Evolutionary conservation across 2,888 invertebrate species (phyloP).

Genomic region (Lasioglossum oenotherae): DNA sequence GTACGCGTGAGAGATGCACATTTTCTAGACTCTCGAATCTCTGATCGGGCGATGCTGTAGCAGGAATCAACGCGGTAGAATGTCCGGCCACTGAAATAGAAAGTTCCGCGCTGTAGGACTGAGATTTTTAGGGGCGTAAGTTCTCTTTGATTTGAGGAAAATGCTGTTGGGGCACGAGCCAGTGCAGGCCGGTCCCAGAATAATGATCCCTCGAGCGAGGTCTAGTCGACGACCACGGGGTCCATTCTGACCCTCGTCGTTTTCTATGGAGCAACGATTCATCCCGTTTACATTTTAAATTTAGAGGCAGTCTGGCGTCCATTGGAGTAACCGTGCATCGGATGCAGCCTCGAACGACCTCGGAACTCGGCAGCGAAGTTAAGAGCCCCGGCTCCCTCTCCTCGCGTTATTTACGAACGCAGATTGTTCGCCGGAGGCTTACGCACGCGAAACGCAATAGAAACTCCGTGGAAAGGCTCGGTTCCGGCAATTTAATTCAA

Average conservation of each 20-base stretch:
- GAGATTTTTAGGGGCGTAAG: constrained; percentile 30
- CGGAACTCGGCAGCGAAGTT: background rate
- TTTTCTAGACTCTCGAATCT: background rate
- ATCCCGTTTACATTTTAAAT: background rate
- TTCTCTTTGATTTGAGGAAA: constrained; percentile 47
- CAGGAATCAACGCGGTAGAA: background rate
- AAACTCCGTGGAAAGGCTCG: background rate
- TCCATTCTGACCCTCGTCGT: too few relatives aligned
- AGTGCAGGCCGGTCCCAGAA: constrained; percentile 32
- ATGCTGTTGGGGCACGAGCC: constrained; percentile 52
- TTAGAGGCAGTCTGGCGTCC: background rate
- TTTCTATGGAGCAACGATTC: background rate
- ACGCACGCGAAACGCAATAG: constrained; percentile 12
- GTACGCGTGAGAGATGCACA: too few relatives aligned
- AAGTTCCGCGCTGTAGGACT: constrained; percentile 2
- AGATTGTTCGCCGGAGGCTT: constrained; percentile 2
- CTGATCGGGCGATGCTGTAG: too few relatives aligned
- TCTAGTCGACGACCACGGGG: background rate
- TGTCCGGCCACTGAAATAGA: constrained; percentile 34
- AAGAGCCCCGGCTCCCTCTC: background rate
- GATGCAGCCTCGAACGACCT: background rate
- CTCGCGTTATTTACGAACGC: constrained; percentile 16
- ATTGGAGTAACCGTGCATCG: background rate
- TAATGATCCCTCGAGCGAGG: constrained; percentile 21
- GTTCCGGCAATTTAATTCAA: constrained; percentile 9